Percentiles rank a stretch among this genome's conserved stretches.
Conservation (phyloP, 2,797 vertebrate genomes). For the Loriculus beryllinus region DNA sequence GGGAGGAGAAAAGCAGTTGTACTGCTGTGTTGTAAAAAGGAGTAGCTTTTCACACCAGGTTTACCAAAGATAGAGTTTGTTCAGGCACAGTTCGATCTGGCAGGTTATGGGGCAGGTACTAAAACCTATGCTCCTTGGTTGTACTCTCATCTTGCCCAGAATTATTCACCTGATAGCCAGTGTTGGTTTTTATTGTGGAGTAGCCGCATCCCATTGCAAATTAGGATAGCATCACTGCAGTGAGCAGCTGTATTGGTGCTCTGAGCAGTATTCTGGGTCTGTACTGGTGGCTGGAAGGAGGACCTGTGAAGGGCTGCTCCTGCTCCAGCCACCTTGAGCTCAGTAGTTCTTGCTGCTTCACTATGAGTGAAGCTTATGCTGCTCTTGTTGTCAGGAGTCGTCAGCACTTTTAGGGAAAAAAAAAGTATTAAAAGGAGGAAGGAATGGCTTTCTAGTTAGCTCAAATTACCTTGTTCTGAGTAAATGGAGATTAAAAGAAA, state of each 20-base stretch:
- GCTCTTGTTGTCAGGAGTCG: not conserved
- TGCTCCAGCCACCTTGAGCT: not conserved
- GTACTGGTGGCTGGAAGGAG: not conserved
- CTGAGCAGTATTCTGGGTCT: not conserved
- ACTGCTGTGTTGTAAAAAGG: not conserved
- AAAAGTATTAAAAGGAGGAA: not conserved
- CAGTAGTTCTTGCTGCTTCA: not conserved
- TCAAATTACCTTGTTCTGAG: slow-evolving; percentile 50
- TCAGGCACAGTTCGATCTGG: not conserved
- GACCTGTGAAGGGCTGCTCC: not conserved
- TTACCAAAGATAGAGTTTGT: not conserved
- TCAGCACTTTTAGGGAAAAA: not conserved
- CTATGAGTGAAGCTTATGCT: not conserved
- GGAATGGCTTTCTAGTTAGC: slow-evolving; percentile 41
- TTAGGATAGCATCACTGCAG: not conserved
- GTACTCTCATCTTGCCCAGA: not conserved
- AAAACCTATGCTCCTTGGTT: not conserved
- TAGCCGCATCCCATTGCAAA: not conserved
- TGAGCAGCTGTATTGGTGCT: not conserved
- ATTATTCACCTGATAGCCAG: not conserved
- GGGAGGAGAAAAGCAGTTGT: not conserved
- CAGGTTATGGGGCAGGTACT: not conserved
- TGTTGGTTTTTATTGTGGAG: not conserved
- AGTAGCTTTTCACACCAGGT: not conserved
- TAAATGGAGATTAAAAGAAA: not conserved